Percentiles rank a stretch among this genome's conserved stretches.
These are phyloP conservation scores for Bagarius yarrelli DNA, from an alignment of 2,113 vertebrate genomes.

Conservation along the genomic window DNA sequence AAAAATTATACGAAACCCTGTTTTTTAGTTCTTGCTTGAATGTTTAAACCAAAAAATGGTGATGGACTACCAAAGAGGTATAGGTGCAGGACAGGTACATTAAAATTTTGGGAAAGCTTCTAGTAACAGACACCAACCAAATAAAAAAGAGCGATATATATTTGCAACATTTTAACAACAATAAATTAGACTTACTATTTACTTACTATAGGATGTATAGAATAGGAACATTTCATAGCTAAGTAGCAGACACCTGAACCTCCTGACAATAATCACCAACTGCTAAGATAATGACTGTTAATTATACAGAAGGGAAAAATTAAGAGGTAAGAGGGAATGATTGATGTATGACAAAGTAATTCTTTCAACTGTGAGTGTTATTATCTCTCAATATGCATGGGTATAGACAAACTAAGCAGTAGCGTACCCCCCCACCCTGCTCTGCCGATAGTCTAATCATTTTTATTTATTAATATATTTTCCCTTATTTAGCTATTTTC, in stretches of 20 bases:
- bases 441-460: no score
- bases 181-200: neutral
- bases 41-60: neutral
- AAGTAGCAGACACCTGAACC: neutral
- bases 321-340: neutral
- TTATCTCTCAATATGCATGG: neutral
- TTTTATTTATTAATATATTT: no score
- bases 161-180: neutral
- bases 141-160: neutral
- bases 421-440: no score
- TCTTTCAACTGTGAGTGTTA: neutral
- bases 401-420: no score
- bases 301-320: neutral
- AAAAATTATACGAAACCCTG: no score
- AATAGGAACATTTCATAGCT: neutral
- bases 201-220: neutral
- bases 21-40: no score
- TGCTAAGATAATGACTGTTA: neutral
- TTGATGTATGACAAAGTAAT: neutral
- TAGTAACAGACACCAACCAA: neutral
- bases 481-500: no score
- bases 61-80: neutral
- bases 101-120: neutral
- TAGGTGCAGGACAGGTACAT: neutral
- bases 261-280: neutral